A percentile compares a stretch with the other conserved stretches of the same genome.
Conservation (phyloP, 2,888 invertebrate species). For the Apodemia hepburni region DNA sequence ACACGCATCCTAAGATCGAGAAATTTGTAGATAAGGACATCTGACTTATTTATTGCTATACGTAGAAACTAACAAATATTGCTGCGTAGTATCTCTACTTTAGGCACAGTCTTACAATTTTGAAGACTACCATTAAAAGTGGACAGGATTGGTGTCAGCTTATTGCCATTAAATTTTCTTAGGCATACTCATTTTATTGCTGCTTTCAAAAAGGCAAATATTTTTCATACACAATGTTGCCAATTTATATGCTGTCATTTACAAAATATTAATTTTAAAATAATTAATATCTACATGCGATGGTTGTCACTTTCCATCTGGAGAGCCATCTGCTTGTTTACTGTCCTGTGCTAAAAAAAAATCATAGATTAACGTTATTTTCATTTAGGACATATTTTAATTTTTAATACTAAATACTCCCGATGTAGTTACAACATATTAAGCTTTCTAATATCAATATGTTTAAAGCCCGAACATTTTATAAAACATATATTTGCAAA, state of each 20-base stretch:
- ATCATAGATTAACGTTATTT: too few relatives aligned
- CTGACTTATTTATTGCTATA: constrained; percentile 4
- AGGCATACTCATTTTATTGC: not conserved
- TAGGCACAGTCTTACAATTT: constrained; percentile 8
- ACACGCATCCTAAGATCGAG: not conserved
- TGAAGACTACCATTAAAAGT: not conserved
- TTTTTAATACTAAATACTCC: too few relatives aligned
- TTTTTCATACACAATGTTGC: not conserved
- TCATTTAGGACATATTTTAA: too few relatives aligned
- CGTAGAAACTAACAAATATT: constrained; percentile 11
- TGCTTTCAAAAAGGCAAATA: not conserved
- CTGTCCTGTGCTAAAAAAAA: too few relatives aligned
- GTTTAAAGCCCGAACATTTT: too few relatives aligned
- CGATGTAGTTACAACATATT: too few relatives aligned
- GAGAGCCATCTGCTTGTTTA: too few relatives aligned
- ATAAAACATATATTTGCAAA: too few relatives aligned
- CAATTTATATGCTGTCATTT: not conserved
- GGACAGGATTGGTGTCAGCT: constrained; percentile 8
- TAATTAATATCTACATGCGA: too few relatives aligned
- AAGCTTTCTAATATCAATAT: too few relatives aligned
- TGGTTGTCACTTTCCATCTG: too few relatives aligned
- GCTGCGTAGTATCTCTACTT: constrained; percentile 2
- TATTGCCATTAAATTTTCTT: not conserved
- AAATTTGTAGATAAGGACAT: not conserved
- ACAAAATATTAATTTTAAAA: too few relatives aligned